Base-by-base conservation (phyloP, 2,888 invertebrate species). In the Ophion ellenae region DNA sequence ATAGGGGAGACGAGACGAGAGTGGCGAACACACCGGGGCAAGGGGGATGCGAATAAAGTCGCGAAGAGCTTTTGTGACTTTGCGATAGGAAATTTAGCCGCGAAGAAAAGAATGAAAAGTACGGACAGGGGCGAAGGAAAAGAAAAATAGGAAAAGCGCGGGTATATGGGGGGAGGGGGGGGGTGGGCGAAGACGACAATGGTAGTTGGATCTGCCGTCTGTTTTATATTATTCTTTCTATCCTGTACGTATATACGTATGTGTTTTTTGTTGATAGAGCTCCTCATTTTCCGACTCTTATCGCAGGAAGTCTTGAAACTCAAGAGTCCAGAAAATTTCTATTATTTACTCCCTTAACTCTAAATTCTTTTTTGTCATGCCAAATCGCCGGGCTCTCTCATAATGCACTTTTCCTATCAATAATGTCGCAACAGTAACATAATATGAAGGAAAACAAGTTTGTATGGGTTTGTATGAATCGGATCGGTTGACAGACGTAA, bases 51-150 rank as follows among this genome's bases (percentile, higher is more conserved):
- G 74, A 71, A 73, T 80, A 83, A 14, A 59, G 63, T 24, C 67
- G 67, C 80, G 59, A 70, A 71, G 70, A 82, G 82, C 85, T 82
- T 81, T 81, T 82, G 85, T 75, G 79, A 85, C 82, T 78, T 66
- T 59, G 78, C 79, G 78, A 85, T 82, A 85, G 85, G 73, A 80
- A 83, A 83, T 85, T 85, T 78, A 69, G 66, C 77, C 73, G 64
- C 64, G 45, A 75, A 69, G 76, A 83, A 85, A 76, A 76, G 71
- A 80, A 73, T 67, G 63, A 47, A 64, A 73, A 71, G 76, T 66
- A 64, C 63, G 80, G 80, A 83, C 70, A 76, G 66, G 81, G 67
- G 61, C 20, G 47, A 69, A 70, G 70, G 66, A 74, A 70, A 67
- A 61, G 32, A 75, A 76, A 74, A 61, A 45, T 20, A 81, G 28